These are phyloP conservation scores for Smutsia temminckii DNA, from an alignment of 2,797 vertebrate species.

Conservation along the genomic window DNA sequence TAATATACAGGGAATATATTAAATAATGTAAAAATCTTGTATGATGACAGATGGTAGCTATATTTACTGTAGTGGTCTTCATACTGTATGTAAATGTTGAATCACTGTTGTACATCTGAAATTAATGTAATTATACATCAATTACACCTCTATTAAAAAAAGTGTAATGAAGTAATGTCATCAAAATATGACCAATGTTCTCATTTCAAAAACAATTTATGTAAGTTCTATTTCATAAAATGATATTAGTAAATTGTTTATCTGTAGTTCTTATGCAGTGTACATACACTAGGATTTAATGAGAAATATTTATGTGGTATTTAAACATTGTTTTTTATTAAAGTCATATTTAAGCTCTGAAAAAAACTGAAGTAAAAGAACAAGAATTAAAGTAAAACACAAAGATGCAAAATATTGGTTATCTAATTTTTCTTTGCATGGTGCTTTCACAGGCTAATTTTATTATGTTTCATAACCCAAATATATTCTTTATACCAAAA, in stretches of 20 bases:
- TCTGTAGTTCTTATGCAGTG: neutral
- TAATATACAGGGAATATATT: too few relatives aligned
- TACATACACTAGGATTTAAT: constrained; percentile 24
- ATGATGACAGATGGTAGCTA: too few relatives aligned
- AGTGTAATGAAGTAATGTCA: constrained; percentile 53
- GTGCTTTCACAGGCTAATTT: neutral
- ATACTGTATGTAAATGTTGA: too few relatives aligned
- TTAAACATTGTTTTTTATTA: constrained; percentile 55
- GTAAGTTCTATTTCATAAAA: constrained; percentile 15
- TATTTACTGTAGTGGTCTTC: too few relatives aligned
- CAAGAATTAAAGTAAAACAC: neutral
- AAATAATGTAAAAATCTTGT: too few relatives aligned
- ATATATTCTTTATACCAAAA: neutral
- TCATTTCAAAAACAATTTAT: constrained; percentile 51
- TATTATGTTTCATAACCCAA: neutral
- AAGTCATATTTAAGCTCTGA: constrained; percentile 32
- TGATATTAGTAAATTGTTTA: constrained; percentile 54
- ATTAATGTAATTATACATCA: too few relatives aligned
- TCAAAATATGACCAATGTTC: constrained; percentile 50
- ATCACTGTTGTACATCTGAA: too few relatives aligned
- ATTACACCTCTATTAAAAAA: neutral
- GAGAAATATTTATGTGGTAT: neutral
- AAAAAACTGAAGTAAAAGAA: neutral
- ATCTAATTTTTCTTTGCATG: neutral
- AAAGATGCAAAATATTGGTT: neutral